These are phyloP conservation scores for Gymnogyps californianus DNA, from an alignment of 2,113 vertebrate species.

Conservation along the genomic window DNA sequence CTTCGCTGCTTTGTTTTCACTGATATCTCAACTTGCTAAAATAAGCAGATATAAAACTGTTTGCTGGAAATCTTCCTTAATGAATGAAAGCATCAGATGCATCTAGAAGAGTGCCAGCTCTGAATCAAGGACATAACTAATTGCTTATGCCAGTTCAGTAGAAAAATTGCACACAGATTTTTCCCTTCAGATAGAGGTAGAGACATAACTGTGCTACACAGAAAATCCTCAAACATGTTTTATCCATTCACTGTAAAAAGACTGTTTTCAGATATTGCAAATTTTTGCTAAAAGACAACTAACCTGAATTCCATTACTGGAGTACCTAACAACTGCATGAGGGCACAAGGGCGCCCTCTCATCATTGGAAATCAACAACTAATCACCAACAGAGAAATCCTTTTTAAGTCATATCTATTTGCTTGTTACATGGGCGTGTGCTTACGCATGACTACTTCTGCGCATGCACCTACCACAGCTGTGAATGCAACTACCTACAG, in stretches of 20 bases:
- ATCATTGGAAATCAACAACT: neutral
- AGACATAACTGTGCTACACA: neutral
- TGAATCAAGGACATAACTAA: neutral
- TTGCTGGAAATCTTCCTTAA: conserved; percentile 8
- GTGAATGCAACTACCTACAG: neutral
- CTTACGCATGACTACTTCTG: neutral
- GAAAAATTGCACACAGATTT: neutral
- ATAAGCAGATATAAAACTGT: neutral
- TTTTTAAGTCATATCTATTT: neutral
- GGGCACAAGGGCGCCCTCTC: neutral
- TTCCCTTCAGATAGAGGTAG: neutral
- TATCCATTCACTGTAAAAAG: neutral
- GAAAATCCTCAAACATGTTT: neutral
- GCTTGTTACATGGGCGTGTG: neutral
- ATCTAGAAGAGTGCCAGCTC: neutral
- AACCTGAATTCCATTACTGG: neutral
- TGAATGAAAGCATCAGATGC: conserved; percentile 20
- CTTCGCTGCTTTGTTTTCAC: neutral
- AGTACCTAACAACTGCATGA: neutral
- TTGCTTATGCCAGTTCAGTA: neutral
- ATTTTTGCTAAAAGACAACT: neutral
- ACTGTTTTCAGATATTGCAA: neutral
- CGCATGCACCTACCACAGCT: neutral
- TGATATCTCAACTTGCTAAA: neutral
- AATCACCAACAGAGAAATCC: neutral